Evolutionary conservation across 2,797 vertebrate genomes (phyloP).

Genomic region (Rallus crepitans): DNA sequence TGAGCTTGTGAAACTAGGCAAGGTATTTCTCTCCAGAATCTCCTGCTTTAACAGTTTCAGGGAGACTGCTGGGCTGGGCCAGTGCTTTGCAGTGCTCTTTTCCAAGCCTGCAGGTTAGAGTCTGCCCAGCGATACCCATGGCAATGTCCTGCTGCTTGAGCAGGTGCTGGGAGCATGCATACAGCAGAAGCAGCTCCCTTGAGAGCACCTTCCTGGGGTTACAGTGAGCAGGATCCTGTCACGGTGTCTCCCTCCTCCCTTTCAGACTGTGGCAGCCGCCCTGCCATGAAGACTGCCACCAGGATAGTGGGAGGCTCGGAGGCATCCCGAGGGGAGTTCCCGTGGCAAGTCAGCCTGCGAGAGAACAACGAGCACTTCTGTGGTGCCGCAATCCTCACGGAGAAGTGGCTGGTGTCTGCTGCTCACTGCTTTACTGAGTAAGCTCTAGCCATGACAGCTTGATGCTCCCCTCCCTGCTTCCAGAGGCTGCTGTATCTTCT

Average conservation of each 20-base stretch:
- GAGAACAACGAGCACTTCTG: slow-evolving; percentile 88
- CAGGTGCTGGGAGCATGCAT: accelerated
- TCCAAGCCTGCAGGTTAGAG: neutral
- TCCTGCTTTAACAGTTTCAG: neutral
- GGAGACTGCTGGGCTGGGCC: neutral
- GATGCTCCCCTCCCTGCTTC: accelerated
- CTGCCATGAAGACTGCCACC: slow-evolving; percentile 80
- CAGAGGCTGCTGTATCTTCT: accelerated
- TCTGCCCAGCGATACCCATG: neutral
- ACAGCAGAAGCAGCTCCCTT: neutral
- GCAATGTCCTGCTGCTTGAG: neutral
- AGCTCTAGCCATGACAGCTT: neutral
- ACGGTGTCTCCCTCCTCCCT: neutral
- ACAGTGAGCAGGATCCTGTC: neutral
- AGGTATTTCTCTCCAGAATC: neutral
- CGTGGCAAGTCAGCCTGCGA: slow-evolving; percentile 95
- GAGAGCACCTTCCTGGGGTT: accelerated
- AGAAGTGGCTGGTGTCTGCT: slow-evolving; percentile 91
- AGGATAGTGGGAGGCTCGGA: slow-evolving; percentile 91
- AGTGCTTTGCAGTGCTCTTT: neutral
- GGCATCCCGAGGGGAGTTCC: slow-evolving; percentile 88
- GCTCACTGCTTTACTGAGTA: slow-evolving; percentile 96
- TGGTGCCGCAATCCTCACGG: slow-evolving; percentile 87
- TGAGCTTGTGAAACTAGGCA: neutral
- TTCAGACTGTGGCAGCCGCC: slow-evolving; percentile 89